Evolutionary conservation across 2,797 vertebrate genomes (phyloP).

Genomic region (Smutsia gigantea): DNA sequence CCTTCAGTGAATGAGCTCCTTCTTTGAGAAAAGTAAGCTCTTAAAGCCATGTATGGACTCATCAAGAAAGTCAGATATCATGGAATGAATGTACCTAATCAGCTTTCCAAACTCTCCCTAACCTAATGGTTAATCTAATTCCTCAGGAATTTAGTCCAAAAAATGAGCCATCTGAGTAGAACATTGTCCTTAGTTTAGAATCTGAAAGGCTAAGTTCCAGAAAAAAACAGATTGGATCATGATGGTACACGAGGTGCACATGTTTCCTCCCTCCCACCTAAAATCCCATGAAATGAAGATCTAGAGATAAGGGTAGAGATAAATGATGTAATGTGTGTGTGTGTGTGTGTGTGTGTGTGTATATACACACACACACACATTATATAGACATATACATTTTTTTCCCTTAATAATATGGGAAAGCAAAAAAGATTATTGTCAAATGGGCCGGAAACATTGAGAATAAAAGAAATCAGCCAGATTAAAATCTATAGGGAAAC

Average conservation of each 20-base stretch:
- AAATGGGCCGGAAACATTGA: neutral
- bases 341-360: no score
- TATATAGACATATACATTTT: neutral
- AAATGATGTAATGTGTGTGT: neutral
- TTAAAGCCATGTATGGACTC: neutral
- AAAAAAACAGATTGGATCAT: neutral
- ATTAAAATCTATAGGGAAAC: neutral
- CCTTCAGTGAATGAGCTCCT: neutral
- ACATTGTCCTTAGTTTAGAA: neutral
- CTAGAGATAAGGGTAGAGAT: neutral
- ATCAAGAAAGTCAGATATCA: neutral
- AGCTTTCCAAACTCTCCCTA: neutral
- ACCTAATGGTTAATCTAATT: neutral
- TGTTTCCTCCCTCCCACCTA: neutral
- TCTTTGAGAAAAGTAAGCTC: neutral
- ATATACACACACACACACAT: no score
- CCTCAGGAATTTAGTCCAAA: neutral
- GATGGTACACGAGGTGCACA: accelerated
- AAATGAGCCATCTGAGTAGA: neutral
- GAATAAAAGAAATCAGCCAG: neutral
- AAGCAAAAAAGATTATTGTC: neutral
- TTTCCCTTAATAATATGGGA: neutral
- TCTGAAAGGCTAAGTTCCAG: neutral
- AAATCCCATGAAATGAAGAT: neutral
- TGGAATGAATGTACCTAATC: neutral